These are phyloP conservation scores for Iselma pallidipennis DNA, from an alignment of 2,888 invertebrate species.

Conservation along the genomic window DNA sequence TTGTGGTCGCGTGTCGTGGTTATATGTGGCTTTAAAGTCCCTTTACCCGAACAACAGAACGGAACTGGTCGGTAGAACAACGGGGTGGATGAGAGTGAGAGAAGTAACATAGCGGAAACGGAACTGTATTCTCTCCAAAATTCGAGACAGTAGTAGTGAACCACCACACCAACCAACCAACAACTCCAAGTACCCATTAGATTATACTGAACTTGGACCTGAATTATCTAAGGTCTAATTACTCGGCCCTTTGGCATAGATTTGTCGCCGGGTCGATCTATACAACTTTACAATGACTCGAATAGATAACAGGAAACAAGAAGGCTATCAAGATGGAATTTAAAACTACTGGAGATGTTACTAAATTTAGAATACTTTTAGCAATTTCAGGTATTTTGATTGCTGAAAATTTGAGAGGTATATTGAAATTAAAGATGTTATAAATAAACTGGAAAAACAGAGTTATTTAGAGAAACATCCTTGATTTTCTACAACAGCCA, in stretches of 20 bases:
- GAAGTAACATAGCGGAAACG: conserved; percentile 7
- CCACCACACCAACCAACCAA: conserved; percentile 15
- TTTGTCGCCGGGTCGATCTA: neutral
- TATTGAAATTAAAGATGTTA: too few species aligned
- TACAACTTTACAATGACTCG: neutral
- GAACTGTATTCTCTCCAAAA: conserved; percentile 18
- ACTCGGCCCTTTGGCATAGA: neutral
- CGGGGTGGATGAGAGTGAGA: neutral
- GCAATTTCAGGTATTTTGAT: too few species aligned
- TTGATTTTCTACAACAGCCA: too few species aligned
- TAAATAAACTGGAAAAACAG: too few species aligned
- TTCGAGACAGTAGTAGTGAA: neutral
- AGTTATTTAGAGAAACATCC: too few species aligned
- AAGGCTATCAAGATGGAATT: neutral
- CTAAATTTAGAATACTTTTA: too few species aligned
- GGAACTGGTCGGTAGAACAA: conserved; percentile 7
- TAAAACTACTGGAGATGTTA: too few species aligned
- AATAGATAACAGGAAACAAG: neutral
- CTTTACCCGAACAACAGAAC: conserved; percentile 7
- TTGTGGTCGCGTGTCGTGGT: conserved; percentile 23
- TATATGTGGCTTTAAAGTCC: conserved; percentile 8
- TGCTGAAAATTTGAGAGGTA: too few species aligned
- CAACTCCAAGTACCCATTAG: conserved; percentile 16
- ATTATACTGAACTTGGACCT: conserved; percentile 11
- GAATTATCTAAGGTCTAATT: conserved; percentile 16